These are phyloP conservation scores for Miltochrista miniata DNA, from an alignment of 2,888 invertebrate genomes.

Conservation along the genomic window DNA sequence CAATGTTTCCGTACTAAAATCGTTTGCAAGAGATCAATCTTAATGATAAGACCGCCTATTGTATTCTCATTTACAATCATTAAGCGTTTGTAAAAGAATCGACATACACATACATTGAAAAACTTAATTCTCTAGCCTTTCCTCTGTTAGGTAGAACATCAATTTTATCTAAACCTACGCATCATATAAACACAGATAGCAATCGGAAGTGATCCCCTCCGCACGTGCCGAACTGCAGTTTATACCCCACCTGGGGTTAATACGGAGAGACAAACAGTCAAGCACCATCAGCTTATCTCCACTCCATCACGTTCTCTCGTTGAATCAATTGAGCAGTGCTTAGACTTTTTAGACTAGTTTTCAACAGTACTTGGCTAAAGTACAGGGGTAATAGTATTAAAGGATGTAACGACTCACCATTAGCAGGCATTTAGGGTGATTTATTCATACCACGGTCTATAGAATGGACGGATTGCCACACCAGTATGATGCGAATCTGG, in stretches of 20 bases:
- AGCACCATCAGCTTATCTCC: slow-evolving; percentile 54
- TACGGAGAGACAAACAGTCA: slow-evolving; percentile 41
- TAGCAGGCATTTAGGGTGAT: not conserved
- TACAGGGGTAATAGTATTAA: slow-evolving; percentile 11
- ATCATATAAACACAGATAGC: slow-evolving; percentile 33
- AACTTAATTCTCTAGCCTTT: too few relatives aligned
- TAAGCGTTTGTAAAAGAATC: too few relatives aligned
- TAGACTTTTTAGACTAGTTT: slow-evolving; percentile 7
- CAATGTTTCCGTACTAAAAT: too few relatives aligned
- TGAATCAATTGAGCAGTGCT: slow-evolving; percentile 25
- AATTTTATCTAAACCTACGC: slow-evolving; percentile 8
- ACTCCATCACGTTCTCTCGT: slow-evolving; percentile 55
- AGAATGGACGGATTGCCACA: too few relatives aligned
- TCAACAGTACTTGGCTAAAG: slow-evolving; percentile 19
- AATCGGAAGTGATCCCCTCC: slow-evolving; percentile 19
- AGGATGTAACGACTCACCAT: slow-evolving; percentile 14
- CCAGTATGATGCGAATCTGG: too few relatives aligned
- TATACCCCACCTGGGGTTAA: slow-evolving; percentile 16
- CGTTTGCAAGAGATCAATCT: too few relatives aligned
- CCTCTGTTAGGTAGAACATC: too few relatives aligned
- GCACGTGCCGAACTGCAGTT: slow-evolving; percentile 42
- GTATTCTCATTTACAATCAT: too few relatives aligned
- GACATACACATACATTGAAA: too few relatives aligned
- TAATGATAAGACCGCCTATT: too few relatives aligned
- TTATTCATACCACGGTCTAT: not conserved